Evolutionary conservation across 2,113 vertebrate genomes (phyloP).

Genomic region (Dicerorhinus sumatrensis): DNA sequence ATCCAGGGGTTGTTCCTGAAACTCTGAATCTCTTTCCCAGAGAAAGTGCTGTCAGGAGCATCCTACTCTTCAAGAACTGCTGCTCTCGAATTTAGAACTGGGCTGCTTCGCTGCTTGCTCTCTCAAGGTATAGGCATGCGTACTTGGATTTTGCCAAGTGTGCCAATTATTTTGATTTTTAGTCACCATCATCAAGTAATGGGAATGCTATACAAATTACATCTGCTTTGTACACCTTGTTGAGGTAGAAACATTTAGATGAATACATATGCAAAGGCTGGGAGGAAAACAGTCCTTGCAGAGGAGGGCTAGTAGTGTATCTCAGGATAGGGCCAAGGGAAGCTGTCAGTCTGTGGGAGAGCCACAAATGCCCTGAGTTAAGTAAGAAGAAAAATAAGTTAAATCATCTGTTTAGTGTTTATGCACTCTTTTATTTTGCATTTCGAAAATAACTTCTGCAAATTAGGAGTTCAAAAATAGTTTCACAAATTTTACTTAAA

Average conservation of each 20-base stretch:
- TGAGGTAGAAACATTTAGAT: neutral
- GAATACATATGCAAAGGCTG: neutral
- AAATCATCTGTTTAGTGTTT: conserved; percentile 15
- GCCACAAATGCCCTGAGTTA: neutral
- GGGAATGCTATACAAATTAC: neutral
- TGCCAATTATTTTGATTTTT: conserved; percentile 16
- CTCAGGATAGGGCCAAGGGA: neutral
- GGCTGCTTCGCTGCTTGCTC: neutral
- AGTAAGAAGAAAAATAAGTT: conserved; percentile 16
- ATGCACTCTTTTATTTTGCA: conserved; percentile 11
- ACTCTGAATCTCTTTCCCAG: neutral
- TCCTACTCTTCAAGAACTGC: neutral
- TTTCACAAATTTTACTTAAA: conserved; percentile 46
- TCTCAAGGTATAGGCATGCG: neutral
- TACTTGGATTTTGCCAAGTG: neutral
- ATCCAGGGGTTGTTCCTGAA: neutral
- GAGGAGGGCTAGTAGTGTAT: neutral
- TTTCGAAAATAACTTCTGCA: conserved; percentile 52
- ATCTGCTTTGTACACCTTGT: neutral
- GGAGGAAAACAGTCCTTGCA: neutral
- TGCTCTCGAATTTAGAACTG: neutral
- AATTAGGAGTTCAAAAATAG: conserved; percentile 48
- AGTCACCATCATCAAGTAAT: neutral
- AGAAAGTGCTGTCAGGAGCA: neutral
- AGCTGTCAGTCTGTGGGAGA: neutral